Evolutionary conservation across 2,888 invertebrate species (phyloP), one percentile per base, ranked within the genome.

Genomic region (Pheosia tremula): DNA sequence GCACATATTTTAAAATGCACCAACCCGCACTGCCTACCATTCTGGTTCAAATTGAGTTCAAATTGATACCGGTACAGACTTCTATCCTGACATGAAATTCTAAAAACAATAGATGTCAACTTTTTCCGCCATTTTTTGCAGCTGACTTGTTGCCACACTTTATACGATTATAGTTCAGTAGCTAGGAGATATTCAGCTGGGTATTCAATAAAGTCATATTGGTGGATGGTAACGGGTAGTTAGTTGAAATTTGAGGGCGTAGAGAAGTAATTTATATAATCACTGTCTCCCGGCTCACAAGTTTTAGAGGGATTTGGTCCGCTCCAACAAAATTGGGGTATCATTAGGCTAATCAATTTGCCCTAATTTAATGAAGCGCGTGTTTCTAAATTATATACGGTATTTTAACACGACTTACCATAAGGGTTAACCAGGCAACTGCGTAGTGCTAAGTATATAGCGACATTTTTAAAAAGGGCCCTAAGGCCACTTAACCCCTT

Each of bases 1-100:
- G 64, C 71, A 67, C 69, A 77, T 78, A 74, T 77, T 78, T 77
- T 71, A 72, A 72, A 78, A 80, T 75, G 77, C 74, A 76, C 59
- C 58, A 62, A 65, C 68, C 65, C 69, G 63, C 57, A n/a, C 62
- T 67, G 61, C 60, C 65, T 74, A 75, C 24, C 68, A 78, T 78
- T 78, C 74, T 75, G 71, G 66, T 77, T 75, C 72, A 72, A 76
- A 72, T 70, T 68, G 61, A 68, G 58, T 64, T 69, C 67, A 68
- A 75, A 64, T 68, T 68, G 65, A 70, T 63, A 68, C 66, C 63
- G 63, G 69, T 71, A 57, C 60, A 58, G 24, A 24, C 50, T 41
- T 49, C n/a, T 41, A 37, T 24, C 50, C 13, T 54, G 36, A 56
- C 13, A 53, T 49, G 60, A 63, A 66, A 57, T 68, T 63, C 57